Percentiles rank a stretch among this genome's conserved stretches.
These are phyloP conservation scores for Ictalurus punctatus DNA, from an alignment of 2,113 vertebrate species.

Conservation along the genomic window DNA sequence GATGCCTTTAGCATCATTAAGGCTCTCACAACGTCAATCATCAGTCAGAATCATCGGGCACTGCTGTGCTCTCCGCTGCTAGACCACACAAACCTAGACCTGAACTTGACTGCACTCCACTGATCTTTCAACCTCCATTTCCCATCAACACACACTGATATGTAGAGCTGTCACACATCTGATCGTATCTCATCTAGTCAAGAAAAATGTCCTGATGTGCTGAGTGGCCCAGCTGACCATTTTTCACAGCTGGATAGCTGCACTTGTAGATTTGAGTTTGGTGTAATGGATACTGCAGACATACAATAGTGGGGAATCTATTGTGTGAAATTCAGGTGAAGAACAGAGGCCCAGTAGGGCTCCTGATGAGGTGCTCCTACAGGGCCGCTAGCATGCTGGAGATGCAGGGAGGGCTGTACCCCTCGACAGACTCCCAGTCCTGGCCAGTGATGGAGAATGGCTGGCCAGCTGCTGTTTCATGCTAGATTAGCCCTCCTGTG, in stretches of 20 bases:
- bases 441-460: constrained; percentile 68
- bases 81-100: constrained; percentile 34
- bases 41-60: constrained; percentile 20
- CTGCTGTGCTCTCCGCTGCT: constrained; percentile 41
- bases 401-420: constrained; percentile 35
- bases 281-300: not conserved
- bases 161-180: constrained; percentile 16
- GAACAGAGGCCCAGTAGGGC: constrained; percentile 1
- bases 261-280: not conserved
- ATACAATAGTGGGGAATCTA: not conserved
- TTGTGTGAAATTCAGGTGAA: constrained; percentile 19
- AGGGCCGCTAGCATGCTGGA: constrained; percentile 38
- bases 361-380: constrained; percentile 33
- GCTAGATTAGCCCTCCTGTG: constrained; percentile 96
- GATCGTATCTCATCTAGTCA: not conserved
- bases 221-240: not conserved
- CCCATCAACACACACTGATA: constrained; percentile 18
- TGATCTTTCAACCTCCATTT: constrained; percentile 30
- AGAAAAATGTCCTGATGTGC: constrained; percentile 7
- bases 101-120: constrained; percentile 29
- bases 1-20: constrained; percentile 51
- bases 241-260: constrained; percentile 17
- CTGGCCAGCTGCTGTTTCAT: constrained; percentile 89
- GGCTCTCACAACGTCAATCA: constrained; percentile 37
- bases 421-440: constrained; percentile 41